Percentiles rank a stretch among this genome's conserved stretches.
phyloP scores from a whole-genome alignment of 2,888 invertebrate genomes.

The Acleris emargana region DNA sequence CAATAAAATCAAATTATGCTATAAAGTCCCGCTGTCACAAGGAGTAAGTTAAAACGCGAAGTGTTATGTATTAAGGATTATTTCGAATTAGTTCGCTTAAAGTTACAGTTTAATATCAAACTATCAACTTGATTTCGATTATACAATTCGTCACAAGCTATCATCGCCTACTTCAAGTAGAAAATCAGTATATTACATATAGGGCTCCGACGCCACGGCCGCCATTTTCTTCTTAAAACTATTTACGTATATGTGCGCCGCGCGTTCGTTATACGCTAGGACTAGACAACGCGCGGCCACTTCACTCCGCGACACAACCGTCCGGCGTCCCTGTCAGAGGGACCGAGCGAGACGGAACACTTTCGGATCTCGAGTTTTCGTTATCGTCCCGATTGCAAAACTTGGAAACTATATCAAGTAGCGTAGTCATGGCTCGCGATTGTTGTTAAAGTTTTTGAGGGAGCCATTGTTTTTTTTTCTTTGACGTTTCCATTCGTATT shows the following conservation, averaged over 20 bases:
- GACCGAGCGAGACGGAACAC: background rate
- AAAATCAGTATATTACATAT: conserved; percentile 11
- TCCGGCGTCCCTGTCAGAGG: background rate
- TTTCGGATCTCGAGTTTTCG: background rate
- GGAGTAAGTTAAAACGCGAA: background rate
- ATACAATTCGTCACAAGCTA: conserved; percentile 3
- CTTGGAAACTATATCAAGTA: background rate
- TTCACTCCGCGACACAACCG: background rate
- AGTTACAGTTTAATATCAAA: conserved; percentile 18
- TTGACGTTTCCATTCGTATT: conserved; percentile 2
- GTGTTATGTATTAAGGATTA: background rate
- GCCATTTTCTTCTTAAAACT: conserved; percentile 55
- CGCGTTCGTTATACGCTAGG: conserved; percentile 63
- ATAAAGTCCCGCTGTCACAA: background rate
- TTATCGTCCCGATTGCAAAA: too few species aligned
- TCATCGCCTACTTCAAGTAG: conserved; percentile 1
- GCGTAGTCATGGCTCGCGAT: background rate
- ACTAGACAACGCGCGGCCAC: conserved; percentile 66
- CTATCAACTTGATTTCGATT: background rate
- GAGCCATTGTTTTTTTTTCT: background rate
- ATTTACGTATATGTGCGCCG: conserved; percentile 77
- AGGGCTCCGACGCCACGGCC: conserved; percentile 48
- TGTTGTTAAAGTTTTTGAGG: background rate
- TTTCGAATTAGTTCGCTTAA: background rate
- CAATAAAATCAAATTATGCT: too few species aligned